phyloP scores from a whole-genome alignment of 2,797 vertebrate genomes.

The Microtus obscurus region DNA sequence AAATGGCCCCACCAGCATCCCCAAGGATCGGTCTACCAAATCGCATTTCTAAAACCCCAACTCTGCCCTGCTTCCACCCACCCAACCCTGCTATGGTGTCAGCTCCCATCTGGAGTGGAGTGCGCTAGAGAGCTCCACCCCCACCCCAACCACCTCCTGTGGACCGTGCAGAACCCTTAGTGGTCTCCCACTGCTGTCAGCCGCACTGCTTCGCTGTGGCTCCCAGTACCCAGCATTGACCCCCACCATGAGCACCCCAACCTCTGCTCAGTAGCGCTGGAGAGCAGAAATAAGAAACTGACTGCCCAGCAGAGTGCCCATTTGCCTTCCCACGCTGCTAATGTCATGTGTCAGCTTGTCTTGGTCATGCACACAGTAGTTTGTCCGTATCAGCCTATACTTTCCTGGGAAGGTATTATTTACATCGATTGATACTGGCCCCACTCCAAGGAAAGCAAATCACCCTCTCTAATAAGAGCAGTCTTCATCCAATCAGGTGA shows the following conservation, averaged over 20 bases:
- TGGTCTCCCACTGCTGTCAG: no score
- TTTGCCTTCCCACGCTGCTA: background rate
- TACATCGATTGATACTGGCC: background rate
- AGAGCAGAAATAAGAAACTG: background rate
- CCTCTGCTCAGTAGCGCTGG: background rate
- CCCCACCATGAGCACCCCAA: background rate
- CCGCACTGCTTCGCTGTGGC: background rate
- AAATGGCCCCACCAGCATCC: conserved; percentile 34
- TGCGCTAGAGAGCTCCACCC: background rate
- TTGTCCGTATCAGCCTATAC: background rate
- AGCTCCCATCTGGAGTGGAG: background rate
- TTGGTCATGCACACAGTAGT: background rate
- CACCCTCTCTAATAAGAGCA: background rate
- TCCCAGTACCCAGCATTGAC: background rate
- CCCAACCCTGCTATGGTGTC: background rate
- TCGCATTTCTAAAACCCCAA: conserved; percentile 26
- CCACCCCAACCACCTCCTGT: background rate
- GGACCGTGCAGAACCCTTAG: background rate
- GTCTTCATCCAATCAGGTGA: background rate
- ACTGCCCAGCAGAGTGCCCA: background rate
- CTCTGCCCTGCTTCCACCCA: background rate
- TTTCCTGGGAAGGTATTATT: background rate
- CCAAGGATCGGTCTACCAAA: background rate
- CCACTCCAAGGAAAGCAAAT: background rate
- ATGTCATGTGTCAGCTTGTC: background rate